Conservation (phyloP, 2,888 invertebrate species). For the Tetragonisca angustula region DNA sequence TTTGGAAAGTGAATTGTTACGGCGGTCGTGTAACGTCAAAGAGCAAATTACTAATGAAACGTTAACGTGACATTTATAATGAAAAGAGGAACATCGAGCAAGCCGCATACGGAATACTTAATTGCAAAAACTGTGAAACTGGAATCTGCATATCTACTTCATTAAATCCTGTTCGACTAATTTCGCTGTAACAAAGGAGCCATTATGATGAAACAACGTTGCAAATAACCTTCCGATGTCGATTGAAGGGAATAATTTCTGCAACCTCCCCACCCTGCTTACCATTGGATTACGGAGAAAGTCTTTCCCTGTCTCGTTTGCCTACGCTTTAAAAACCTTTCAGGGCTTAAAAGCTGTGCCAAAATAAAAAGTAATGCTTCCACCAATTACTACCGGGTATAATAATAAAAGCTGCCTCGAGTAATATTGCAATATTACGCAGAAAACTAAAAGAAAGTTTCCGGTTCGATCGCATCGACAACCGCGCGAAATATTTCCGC, state of each 20-base stretch:
- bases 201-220: conserved; percentile 10
- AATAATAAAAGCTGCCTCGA: neutral
- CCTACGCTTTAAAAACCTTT: conserved; percentile 8
- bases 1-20: neutral
- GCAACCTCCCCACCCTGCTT: neutral
- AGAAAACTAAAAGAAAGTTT: neutral
- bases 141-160: neutral
- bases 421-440: neutral
- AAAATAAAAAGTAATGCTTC: neutral
- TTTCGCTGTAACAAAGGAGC: neutral
- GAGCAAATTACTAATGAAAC: neutral
- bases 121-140: neutral
- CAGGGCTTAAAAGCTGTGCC: neutral
- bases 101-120: neutral
- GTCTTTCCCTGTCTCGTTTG: conserved; percentile 3
- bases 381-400: neutral
- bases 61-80: neutral
- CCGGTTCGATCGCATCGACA: neutral
- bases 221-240: neutral
- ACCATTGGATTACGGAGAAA: conserved; percentile 17
- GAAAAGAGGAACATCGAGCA: neutral
- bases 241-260: conserved; percentile 19
- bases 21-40: neutral
- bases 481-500: neutral
- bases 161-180: conserved; percentile 6